Evolutionary conservation across 1,140 invertebrate species (phyloP), one percentile per base, ranked within the genome.

Genomic region (Sitodiplosis mosellana): DNA sequence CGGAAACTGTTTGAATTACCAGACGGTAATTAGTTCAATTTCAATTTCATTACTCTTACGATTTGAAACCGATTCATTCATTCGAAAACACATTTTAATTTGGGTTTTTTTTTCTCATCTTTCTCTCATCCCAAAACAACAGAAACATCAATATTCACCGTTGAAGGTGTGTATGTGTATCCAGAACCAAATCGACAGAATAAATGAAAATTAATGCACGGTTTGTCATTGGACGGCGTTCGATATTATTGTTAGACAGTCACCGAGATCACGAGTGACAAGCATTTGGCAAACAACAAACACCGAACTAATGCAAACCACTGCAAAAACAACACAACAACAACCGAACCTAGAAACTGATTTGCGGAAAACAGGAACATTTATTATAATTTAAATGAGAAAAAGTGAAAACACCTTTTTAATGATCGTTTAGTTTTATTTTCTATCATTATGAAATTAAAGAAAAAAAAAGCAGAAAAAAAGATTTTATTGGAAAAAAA

Each of bases 81-180:
- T 4, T 38, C 36, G 2, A 14, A 38, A 4, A 7, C 4, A 38
- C 5, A 41, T 56, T 55, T 52, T 50, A 38, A 42, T 18, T 15
- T 42, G 11, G 45, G 8, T 7, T 46, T 38, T 53, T 43, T 59
- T 54, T 57, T 54, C 52, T 36, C 56, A 22, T 47, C 38, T 55
- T 51, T 65, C 66, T 61, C 77, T 80, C 41, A 27, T 10, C 3
- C 27, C 3, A 27, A 27, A 3, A 27, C 27, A 27, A n/a, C 77
- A 94, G 89, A 88, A 69, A 76, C 84, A 57, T 91, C 87, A 56
- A 89, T 93, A 72, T 91, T 89, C 70, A 87, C 80, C 57, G 85
- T 93, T 61, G 84, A 91, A 69, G 87, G 87, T 55, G 74, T 89
- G 47, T 74, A 75, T 61, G 64, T 87, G 55, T 75, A 80, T 60